Conservation (phyloP, 2,888 invertebrate genomes). For the Synanthedon andrenaeformis region DNA sequence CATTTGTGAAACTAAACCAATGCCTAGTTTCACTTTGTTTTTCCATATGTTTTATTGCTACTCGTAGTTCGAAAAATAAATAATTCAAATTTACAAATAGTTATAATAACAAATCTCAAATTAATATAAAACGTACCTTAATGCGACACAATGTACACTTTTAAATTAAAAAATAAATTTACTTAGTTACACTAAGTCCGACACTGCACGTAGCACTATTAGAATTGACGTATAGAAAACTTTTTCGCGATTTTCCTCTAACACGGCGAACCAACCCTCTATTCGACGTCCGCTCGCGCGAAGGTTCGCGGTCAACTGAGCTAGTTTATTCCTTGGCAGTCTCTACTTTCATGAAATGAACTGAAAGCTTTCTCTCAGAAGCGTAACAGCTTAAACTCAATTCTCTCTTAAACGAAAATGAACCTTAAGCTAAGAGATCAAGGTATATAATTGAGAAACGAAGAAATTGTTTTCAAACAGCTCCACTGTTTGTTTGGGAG, state of each 20-base stretch:
- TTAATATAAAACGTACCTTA: too few relatives aligned
- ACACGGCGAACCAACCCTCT: conserved; percentile 13
- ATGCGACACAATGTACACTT: too few relatives aligned
- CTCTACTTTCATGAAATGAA: conserved; percentile 66
- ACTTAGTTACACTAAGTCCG: not conserved
- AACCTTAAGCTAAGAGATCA: conserved; percentile 5
- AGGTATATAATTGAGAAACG: not conserved
- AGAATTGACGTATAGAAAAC: conserved; percentile 29
- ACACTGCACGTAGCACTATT: conserved; percentile 4
- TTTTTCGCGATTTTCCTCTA: conserved; percentile 34
- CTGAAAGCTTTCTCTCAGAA: conserved; percentile 36
- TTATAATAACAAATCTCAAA: too few relatives aligned
- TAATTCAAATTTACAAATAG: too few relatives aligned
- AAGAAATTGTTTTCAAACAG: conserved; percentile 59
- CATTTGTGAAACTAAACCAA: too few relatives aligned
- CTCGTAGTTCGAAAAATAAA: too few relatives aligned
- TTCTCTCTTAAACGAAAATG: conserved; percentile 7
- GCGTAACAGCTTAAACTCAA: conserved; percentile 26
- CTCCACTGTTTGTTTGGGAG: conserved; percentile 68
- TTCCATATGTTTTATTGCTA: too few relatives aligned
- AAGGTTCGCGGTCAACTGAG: conserved; percentile 65
- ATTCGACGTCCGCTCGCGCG: conserved; percentile 39
- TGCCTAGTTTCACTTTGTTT: too few relatives aligned
- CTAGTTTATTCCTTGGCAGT: conserved; percentile 34
- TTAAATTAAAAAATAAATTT: not conserved